Base-by-base conservation (phyloP, 1,140 invertebrate genomes). In the Latrodectus geometricus region DNA sequence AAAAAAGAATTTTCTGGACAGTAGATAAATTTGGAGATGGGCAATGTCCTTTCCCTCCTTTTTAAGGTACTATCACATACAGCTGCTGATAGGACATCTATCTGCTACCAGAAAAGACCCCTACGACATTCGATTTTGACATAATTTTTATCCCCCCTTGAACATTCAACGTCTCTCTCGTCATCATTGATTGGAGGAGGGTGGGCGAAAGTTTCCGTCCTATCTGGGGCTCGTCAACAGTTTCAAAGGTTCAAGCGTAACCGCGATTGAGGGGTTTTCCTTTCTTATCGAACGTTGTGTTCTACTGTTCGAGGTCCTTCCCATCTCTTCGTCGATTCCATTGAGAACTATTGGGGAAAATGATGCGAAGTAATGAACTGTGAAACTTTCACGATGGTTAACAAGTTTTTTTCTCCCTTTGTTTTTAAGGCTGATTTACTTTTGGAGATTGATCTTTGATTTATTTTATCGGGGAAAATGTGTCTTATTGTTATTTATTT, bases 1-100 rank as follows among this genome's bases (percentile, higher is more conserved):
- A 68, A 68, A 68, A 35, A 69, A 79, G 54, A 11, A 52, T n/a
- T n/a, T 79, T n/a, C 49, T 52, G 49, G 54, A 61, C 17, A 49
- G 52, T 74, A 83, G 80, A 83, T 83, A 83, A 83, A 83, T 83
- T 74, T 21, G 20, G 80, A 52, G 21, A 66, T 54, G 70, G 80
- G 52, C 17, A 14, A 54, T 61, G 79, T 4, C 68, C 21, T 61
- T 20, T 50, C 80, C 80, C 80, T 83, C 80, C 80, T 74, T 52
- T 83, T 83, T 54, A 74, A 74, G 52, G 80, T 83, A 74, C 80
- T 66, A 83, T 83, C 80, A 83, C 80, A 69, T 83, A 56, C 80
- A 83, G 80, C 80, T 83, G 80, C 80, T 66, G 54, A 48, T 52
- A 49, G 50, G 23, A 83, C 80, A 83, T 83, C 72, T 74, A 83